phyloP scores from a whole-genome alignment of 2,113 vertebrate genomes.

The Halichoeres trimaculatus region DNA sequence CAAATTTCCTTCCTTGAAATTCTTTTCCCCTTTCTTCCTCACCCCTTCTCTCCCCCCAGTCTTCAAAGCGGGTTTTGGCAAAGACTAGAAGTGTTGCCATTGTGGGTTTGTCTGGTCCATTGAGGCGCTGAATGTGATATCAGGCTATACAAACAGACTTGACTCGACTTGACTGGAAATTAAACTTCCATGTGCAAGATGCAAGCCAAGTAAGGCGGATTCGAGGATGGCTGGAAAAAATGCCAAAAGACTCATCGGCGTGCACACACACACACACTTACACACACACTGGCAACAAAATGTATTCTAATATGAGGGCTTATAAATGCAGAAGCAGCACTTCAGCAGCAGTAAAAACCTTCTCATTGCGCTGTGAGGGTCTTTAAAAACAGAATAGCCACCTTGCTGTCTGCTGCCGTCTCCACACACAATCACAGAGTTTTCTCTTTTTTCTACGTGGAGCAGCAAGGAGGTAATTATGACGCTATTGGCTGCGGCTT shows the following conservation, averaged over 20 bases:
- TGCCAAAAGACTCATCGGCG: slow-evolving; percentile 8
- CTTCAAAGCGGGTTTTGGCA: not conserved
- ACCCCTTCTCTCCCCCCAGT: not conserved
- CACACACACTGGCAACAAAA: not conserved
- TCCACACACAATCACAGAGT: not conserved
- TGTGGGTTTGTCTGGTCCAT: not conserved
- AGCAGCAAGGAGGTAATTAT: slow-evolving; percentile 39
- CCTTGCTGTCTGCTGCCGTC: slow-evolving; percentile 6
- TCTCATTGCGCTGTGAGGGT: slow-evolving; percentile 27
- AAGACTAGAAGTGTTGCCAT: not conserved
- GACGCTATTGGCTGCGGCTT: slow-evolving; percentile 28
- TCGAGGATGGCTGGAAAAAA: slow-evolving; percentile 37
- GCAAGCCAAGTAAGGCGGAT: slow-evolving; percentile 18
- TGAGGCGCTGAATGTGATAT: slow-evolving; percentile 21
- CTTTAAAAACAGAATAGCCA: slow-evolving; percentile 28
- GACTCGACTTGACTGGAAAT: slow-evolving; percentile 58
- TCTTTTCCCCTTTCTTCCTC: not conserved
- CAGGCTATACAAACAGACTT: slow-evolving; percentile 39
- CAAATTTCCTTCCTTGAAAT: not conserved
- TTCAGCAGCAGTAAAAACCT: slow-evolving; percentile 46
- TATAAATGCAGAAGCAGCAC: slow-evolving; percentile 55
- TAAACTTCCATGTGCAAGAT: slow-evolving; percentile 54
- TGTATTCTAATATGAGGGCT: slow-evolving; percentile 24
- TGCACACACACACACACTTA: slow-evolving; percentile 14
- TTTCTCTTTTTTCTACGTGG: slow-evolving; percentile 17